phyloP scores from a whole-genome alignment of 2,888 invertebrate genomes.

The Glyphotaelius pellucidus region DNA sequence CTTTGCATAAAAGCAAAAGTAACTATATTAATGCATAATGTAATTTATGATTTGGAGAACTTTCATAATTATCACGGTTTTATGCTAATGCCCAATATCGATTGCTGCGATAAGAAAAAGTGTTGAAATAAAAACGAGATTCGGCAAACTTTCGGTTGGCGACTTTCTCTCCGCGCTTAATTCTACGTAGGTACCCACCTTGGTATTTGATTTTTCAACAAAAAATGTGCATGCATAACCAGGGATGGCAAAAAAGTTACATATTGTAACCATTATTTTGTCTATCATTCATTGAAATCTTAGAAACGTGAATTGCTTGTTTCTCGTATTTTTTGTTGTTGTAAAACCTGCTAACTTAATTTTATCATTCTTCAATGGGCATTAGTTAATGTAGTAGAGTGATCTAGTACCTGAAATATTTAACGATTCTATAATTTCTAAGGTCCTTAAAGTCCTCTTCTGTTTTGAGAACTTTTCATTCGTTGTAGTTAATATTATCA shows the following conservation, averaged over 20 bases:
- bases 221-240: slow-evolving; percentile 40
- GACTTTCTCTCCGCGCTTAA: slow-evolving; percentile 44
- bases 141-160: slow-evolving; percentile 45
- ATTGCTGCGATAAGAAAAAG: slow-evolving; percentile 46
- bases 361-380: neutral
- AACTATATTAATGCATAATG: neutral
- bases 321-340: neutral
- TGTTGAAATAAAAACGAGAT: slow-evolving; percentile 51
- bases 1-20: neutral
- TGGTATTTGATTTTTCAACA: slow-evolving; percentile 41
- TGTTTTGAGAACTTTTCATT: neutral
- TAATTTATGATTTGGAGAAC: neutral
- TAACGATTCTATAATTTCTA: neutral
- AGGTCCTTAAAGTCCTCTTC: neutral
- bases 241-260: slow-evolving; percentile 26
- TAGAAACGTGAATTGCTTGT: neutral
- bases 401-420: neutral
- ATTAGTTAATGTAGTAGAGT: neutral
- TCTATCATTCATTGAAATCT: neutral
- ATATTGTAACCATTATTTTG: neutral
- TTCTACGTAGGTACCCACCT: slow-evolving; percentile 11
- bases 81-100: slow-evolving; percentile 53
- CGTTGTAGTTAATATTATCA: too few species aligned
- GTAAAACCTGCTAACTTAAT: neutral
- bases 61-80: slow-evolving; percentile 41